Base-by-base conservation (phyloP, 2,797 vertebrate species). In the Hemibagrus guttatus region DNA sequence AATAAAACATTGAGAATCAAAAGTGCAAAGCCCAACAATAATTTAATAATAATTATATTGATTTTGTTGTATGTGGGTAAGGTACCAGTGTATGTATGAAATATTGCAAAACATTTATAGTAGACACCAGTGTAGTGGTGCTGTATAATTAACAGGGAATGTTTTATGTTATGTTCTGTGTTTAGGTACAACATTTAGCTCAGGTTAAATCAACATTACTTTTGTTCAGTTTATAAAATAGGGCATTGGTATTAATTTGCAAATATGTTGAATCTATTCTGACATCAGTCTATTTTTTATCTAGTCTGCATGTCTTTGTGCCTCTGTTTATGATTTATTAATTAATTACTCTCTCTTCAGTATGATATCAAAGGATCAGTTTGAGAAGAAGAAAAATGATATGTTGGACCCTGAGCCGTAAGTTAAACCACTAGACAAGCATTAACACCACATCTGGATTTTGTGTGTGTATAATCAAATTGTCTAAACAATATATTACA, bases 301-400 rank as follows among this genome's bases (percentile, higher is more conserved):
- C 16, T 68, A 68, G 31, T 35, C 14, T 68, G 14, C 35, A 35
- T 6, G 35, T 19, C 31, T 16, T 39, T 39, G 1, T 8, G 46
- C 9, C 46, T 49, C 6, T 68, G 28, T 68, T 68, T 35, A 35
- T 31, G 6, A 31, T 66, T 66, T 35, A 68, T 68, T 35, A 39
- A 39, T 21, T 39, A 69, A 69, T 39, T 21, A 39, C 16, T 39
- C 17, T 69, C 68, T 69, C 31, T 69, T 6, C 68, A 69, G 68
- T 69, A 99, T 96, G 94, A 99, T 99, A 93, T 99, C 97, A 72
- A 99, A 99, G 95, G 98, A 99, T 93, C 98, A 99, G 91, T 99
- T 99, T 94, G 98, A 99, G 93, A 97, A 98, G 92, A 99, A 98
- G 95, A 99, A 99, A 93, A 99, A 99, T 1, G 98, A 99, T 78